Evolutionary conservation across 2,797 vertebrate species (phyloP), one percentile per base, ranked within the genome.

Genomic region (Sibirionetta formosa): DNA sequence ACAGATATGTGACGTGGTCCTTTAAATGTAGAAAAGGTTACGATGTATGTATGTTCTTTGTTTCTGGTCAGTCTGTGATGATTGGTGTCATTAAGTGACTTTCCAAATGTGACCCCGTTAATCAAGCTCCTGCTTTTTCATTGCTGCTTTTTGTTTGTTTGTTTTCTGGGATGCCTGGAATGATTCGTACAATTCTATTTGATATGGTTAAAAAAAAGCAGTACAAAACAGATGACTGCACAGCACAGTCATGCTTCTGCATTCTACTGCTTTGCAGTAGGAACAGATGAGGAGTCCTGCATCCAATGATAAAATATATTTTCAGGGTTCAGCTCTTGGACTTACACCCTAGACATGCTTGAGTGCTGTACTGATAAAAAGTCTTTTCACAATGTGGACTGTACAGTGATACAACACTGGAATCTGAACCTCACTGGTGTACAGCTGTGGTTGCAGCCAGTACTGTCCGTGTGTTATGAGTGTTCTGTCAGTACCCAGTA

Each of bases 241-340:
- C 10, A 60, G 50, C 8, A 3, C 23, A 7, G 14, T 51, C 19
- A 36, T 64, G 10, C 11, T 70, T n/a, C 35, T 36, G 50, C 42
- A 64, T 77, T 27, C 23, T 35, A 0, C 23, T 64, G 10, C 23
- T 29, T 51, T 71, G 14, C 10, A 31, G 3, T n/a, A 51, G 33
- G 60, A 60, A 53, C 20, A 33, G 9, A 10, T 0, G 2, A 18
- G 9, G 23, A 22, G 12, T 56, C 19, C 63, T 3, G 1, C 19
- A 66, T 9, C 4, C 33, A 54, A 11, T 69, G 2, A 29, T 56
- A 53, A 61, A 42, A 24, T n/a, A 5, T 57, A 14, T 20, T 6
- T 72, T 73, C 1, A 2, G 16, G 13, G n/a, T 85, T 31, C 4
- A 11, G 53, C 24, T 71, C 38, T 27, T 40, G 29, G 35, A 57